Evolutionary conservation across 2,797 vertebrate species (phyloP), one percentile per base, ranked within the genome.

Genomic region (Clarias platycephalus): DNA sequence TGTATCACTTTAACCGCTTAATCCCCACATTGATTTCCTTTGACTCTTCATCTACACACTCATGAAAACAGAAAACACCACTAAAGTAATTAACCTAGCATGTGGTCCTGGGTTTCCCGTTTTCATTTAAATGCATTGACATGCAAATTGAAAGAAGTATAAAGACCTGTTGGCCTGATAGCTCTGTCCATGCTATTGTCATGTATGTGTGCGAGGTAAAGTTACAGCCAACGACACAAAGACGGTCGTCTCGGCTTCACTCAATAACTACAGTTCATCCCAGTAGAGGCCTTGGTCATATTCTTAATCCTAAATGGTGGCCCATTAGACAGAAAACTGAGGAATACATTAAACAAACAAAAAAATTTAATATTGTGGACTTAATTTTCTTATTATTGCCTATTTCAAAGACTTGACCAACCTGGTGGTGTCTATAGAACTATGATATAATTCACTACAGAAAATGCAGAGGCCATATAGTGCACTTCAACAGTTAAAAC

Each of bases 61-160:
- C 63, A 37, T 13, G 15, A 64, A 84, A 63, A 83, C 83, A 83
- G 77, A 40, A 44, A 71, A 82, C 49, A 60, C 31, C 71, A 40
- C 70, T 85, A 85, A 81, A 86, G 84, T 71, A 83, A 87, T 87
- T 66, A 74, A 31, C 82, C 70, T 87, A 79, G 76, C 76, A 84
- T 85, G 81, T 34, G 58, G 87, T 80, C 83, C 53, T 22, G 8
- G 12, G 62, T 37, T 75, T 70, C 5, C 3, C 0, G n/a, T 88
- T 88, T 83, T 37, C 78, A 88, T 88, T 85, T 85, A 79, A 85
- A 88, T 83, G 70, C 78, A 49, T 16, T 66, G 60, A 78, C 24
- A 82, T 84, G 60, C 57, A 74, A 80, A 81, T 80, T 66, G 66
- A 88, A 88, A 64, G 58, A 67, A 44, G 55, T 64, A 81, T 57